Percentiles rank a stretch among this genome's conserved stretches.
These are phyloP conservation scores for Peromyscus aztecus DNA, from an alignment of 2,797 vertebrate species.

Conservation along the genomic window DNA sequence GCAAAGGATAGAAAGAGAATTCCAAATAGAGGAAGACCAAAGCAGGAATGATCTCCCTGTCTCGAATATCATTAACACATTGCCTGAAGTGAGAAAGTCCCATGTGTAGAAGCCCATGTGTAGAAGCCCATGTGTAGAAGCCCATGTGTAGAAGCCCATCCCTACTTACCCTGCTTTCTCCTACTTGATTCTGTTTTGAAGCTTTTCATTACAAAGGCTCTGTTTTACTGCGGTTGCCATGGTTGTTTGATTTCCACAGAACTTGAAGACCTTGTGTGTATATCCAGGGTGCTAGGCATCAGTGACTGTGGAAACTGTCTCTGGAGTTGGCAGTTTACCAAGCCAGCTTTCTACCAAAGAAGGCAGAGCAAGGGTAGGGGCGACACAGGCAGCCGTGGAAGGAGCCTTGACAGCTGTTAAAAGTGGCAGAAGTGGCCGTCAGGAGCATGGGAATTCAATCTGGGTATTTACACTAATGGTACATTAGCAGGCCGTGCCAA, in stretches of 20 bases:
- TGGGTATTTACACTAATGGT: slow-evolving; percentile 66
- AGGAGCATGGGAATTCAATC: slow-evolving; percentile 65
- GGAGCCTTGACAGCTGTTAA: slow-evolving; percentile 51
- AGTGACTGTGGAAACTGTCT: slow-evolving; percentile 62
- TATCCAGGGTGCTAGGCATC: background rate
- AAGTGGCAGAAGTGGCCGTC: slow-evolving; percentile 21
- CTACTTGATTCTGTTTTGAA: slow-evolving; percentile 61
- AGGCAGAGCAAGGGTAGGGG: background rate
- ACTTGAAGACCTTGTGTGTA: background rate
- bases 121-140: slow-evolving; percentile 56
- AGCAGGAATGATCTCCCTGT: background rate
- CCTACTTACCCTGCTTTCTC: slow-evolving; percentile 10
- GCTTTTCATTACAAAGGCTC: slow-evolving; percentile 66
- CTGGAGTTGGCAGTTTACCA: slow-evolving; percentile 57
- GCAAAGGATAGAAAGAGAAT: background rate
- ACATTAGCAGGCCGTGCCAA: slow-evolving; percentile 46
- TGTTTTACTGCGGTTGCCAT: background rate
- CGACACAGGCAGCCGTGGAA: background rate
- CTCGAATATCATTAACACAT: slow-evolving; percentile 40
- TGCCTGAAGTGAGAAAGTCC: slow-evolving; percentile 42
- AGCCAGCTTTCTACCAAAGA: slow-evolving; percentile 31
- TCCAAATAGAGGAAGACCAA: slow-evolving; percentile 40
- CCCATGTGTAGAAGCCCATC: slow-evolving; percentile 46
- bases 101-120: slow-evolving; percentile 12
- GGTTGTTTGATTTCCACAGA: slow-evolving; percentile 42